Conservation (phyloP, 2,113 vertebrate species). For the Sardina pilchardus region DNA sequence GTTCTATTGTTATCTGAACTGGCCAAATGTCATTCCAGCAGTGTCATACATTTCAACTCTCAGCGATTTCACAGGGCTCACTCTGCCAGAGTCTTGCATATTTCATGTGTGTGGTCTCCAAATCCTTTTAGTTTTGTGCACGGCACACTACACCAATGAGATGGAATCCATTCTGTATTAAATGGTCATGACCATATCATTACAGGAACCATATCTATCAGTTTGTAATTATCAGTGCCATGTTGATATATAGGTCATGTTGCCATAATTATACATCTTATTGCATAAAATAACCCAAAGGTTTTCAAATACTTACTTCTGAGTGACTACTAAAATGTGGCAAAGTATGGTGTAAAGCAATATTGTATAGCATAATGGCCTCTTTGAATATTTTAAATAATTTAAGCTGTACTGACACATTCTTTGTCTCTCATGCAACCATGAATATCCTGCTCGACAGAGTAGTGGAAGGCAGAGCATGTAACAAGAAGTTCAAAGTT, state of each 20-base stretch:
- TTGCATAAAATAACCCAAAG: not conserved
- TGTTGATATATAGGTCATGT: not conserved
- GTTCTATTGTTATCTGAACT: not conserved
- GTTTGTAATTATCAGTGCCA: not conserved
- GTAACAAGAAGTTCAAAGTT: not conserved
- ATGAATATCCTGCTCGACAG: too few species aligned
- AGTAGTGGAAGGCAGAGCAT: too few species aligned
- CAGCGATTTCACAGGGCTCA: not conserved
- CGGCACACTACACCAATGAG: not conserved
- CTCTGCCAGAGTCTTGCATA: not conserved
- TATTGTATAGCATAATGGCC: not conserved
- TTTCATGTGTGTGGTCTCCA: not conserved
- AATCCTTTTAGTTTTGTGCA: not conserved
- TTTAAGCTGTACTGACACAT: not conserved
- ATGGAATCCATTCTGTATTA: too few species aligned
- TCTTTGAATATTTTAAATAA: not conserved
- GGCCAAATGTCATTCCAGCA: not conserved
- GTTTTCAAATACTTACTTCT: not conserved
- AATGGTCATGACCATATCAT: not conserved
- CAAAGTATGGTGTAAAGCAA: not conserved
- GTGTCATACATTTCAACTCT: not conserved
- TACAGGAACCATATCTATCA: not conserved
- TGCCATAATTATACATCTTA: not conserved
- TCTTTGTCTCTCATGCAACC: too few species aligned
- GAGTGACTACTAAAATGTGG: not conserved